Evolutionary conservation across 2,113 vertebrate genomes (phyloP).

Genomic region (Archocentrus centrarchus): DNA sequence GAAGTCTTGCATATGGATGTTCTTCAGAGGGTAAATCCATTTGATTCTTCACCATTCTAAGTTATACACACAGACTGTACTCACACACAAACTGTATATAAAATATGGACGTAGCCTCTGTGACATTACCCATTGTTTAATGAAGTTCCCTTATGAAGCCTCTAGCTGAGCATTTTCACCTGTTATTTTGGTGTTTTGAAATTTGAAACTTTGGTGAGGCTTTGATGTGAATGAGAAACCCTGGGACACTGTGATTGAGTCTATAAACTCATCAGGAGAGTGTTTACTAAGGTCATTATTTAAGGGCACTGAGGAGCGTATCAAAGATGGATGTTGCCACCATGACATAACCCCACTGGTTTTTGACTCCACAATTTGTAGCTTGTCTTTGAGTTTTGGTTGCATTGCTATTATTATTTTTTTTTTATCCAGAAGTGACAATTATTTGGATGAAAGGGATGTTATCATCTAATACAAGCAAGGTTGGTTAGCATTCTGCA

Average conservation of each 20-base stretch:
- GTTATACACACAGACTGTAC: background rate
- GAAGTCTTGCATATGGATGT: background rate
- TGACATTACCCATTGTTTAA: background rate
- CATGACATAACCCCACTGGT: background rate
- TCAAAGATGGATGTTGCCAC: background rate
- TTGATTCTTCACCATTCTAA: background rate
- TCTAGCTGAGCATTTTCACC: background rate
- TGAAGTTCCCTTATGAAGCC: background rate
- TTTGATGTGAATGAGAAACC: background rate
- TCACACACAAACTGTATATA: background rate
- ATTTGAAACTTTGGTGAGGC: background rate
- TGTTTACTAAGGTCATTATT: background rate
- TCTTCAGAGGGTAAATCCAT: background rate
- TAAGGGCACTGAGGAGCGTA: background rate
- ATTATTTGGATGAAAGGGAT: too few species aligned
- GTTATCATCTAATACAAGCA: too few species aligned
- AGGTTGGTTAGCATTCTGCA: too few species aligned
- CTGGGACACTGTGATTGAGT: background rate
- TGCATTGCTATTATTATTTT: background rate
- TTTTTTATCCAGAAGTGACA: too few species aligned
- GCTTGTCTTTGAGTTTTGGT: background rate
- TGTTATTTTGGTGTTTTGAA: slow-evolving; percentile 1
- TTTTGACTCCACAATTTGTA: background rate
- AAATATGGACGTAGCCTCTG: background rate
- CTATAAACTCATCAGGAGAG: background rate